Base-by-base conservation (phyloP, 2,888 invertebrate species). In the Netelia inedita region DNA sequence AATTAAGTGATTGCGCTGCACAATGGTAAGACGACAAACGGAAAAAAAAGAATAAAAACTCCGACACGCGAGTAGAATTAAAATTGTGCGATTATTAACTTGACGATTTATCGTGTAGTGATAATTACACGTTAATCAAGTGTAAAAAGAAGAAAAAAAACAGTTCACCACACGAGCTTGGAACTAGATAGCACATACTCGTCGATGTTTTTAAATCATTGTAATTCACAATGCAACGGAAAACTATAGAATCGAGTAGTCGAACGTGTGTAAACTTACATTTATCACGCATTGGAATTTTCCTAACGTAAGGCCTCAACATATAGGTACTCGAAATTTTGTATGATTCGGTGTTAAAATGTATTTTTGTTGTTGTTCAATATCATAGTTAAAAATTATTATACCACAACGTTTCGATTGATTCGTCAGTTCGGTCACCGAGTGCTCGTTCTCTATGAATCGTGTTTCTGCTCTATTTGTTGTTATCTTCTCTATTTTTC, bases 281-380 rank as follows among this genome's bases (percentile, higher is more conserved):
- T 61, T 69, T 74, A 83, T 74, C 61, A 73, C 73, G 68, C 73
- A 65, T 74, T 73, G 73, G 78, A 65, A 76, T 71, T 74, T 63
- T 57, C 41, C 65, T 57, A 79, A 78, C 57, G 73, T 68, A 78
- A 81, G 73, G 65, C 78, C 73, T 78, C 84, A 80, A 59, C 65
- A 55, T 63, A 74, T 79, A 76, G 66, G 72, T 72, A 69, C 68
- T 73, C 16, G 68, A 81, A 78, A 79, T 11, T 50, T 19, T 59
- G 53, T 14, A 50, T 76, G 21, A 66, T 76, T 72, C 46, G 50
- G 59, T 76, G 71, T 21, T 68, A 72, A 59, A 72, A 59, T 35
- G 43, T 50, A 46, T 35, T 35, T 65, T 46, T 46, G 10, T 11
- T 46, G 1, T 41, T 46, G 0, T 46, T 46, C 19, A 16, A 19